These are phyloP conservation scores for Tupaia chinensis DNA, from an alignment of 2,113 vertebrate genomes.

Conservation along the genomic window DNA sequence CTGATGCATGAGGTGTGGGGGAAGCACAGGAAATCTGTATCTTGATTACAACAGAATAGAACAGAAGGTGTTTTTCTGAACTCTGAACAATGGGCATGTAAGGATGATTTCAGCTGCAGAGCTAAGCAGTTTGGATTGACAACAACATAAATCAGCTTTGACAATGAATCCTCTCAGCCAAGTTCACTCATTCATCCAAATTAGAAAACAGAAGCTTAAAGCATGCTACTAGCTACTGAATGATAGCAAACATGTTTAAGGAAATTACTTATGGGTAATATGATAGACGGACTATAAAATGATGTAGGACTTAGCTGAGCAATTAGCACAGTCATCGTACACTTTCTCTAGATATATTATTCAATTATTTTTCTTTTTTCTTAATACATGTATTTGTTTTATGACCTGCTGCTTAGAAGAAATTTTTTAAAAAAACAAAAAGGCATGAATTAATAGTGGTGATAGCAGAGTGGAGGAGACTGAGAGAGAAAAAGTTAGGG, in stretches of 20 bases:
- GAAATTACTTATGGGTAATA: constrained; percentile 65
- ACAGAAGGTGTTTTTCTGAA: constrained; percentile 72
- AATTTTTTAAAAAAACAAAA: not conserved
- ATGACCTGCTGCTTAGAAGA: not conserved
- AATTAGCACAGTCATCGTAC: constrained; percentile 59
- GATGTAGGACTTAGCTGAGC: constrained; percentile 25
- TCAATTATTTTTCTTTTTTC: not conserved
- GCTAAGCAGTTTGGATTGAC: constrained; percentile 71
- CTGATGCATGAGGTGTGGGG: constrained; percentile 37
- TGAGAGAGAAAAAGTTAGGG: not conserved
- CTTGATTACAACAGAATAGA: constrained; percentile 56
- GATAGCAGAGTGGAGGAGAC: not conserved
- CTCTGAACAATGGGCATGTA: constrained; percentile 71
- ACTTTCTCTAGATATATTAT: constrained; percentile 55
- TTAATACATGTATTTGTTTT: not conserved
- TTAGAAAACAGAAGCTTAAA: constrained; percentile 73
- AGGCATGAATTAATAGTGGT: not conserved
- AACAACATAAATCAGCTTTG: constrained; percentile 78
- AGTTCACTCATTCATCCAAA: constrained; percentile 79
- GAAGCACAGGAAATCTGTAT: constrained; percentile 44
- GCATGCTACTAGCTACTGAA: constrained; percentile 18
- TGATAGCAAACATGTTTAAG: constrained; percentile 68
- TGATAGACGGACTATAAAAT: constrained; percentile 47
- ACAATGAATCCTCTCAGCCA: constrained; percentile 69
- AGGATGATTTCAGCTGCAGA: constrained; percentile 67